Evolutionary conservation across 2,113 vertebrate genomes (phyloP).

Genomic region (Istiophorus platypterus): DNA sequence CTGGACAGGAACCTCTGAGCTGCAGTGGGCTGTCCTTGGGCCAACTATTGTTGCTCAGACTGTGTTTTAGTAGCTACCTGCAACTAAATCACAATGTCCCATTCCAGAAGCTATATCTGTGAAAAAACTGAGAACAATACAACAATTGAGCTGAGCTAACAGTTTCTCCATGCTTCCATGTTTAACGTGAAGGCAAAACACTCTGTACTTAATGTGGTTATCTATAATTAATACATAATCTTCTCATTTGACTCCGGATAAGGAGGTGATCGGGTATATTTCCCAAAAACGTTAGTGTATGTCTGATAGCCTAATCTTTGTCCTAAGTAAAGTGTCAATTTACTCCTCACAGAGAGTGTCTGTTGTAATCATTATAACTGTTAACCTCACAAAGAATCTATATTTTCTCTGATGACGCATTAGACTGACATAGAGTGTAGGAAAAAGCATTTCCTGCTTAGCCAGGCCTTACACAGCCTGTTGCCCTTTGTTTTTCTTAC

Average conservation of each 20-base stretch:
- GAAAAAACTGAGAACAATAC: neutral
- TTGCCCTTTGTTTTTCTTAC: slow-evolving; percentile 22
- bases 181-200: neutral
- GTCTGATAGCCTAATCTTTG: slow-evolving; percentile 5
- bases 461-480: neutral
- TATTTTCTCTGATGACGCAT: slow-evolving; percentile 32
- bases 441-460: neutral
- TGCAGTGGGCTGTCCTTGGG: neutral
- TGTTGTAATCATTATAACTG: slow-evolving; percentile 10
- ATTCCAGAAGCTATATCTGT: neutral
- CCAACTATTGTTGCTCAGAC: neutral
- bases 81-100: slow-evolving; percentile 1
- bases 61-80: neutral
- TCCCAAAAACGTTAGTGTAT: slow-evolving; percentile 2
- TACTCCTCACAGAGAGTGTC: neutral
- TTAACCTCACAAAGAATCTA: slow-evolving; percentile 33
- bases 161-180: neutral
- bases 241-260: slow-evolving; percentile 6
- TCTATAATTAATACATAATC: neutral
- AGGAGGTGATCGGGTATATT: neutral
- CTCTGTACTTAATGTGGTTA: neutral
- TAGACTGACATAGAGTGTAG: neutral
- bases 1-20: neutral
- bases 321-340: slow-evolving; percentile 8
- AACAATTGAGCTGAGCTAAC: neutral